phyloP scores from a whole-genome alignment of 2,888 invertebrate species.

The Diploptera punctata region DNA sequence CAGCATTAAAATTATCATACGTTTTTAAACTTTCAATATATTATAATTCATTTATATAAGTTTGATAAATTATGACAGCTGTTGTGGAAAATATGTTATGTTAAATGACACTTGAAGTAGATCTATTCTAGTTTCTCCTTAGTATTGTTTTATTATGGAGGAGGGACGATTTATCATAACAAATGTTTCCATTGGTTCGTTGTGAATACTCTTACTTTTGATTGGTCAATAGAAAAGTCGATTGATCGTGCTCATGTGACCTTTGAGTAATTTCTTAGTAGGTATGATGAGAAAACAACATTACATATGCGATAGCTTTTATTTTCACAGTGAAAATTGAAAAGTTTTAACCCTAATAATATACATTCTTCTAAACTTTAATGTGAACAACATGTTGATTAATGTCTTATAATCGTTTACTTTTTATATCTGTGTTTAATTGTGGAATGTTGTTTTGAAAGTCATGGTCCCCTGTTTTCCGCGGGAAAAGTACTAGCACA shows the following conservation, averaged over 20 bases:
- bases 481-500: conserved; percentile 42
- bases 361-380: not conserved
- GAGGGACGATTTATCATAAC: conserved; percentile 43
- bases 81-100: not conserved
- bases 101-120: not conserved
- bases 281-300: conserved; percentile 12
- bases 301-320: conserved; percentile 15
- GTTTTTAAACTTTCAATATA: not conserved
- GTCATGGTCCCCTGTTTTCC: conserved; percentile 43
- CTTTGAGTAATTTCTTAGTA: conserved; percentile 43
- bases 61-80: not conserved
- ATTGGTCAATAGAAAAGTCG: conserved; percentile 42
- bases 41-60: not conserved
- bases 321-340: conserved; percentile 12
- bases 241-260: conserved; percentile 46
- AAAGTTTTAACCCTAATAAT: not conserved
- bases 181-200: conserved; percentile 42
- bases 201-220: conserved; percentile 22
- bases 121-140: conserved; percentile 31
- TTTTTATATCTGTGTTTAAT: not conserved
- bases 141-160: conserved; percentile 35
- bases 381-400: not conserved
- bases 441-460: conserved; percentile 32
- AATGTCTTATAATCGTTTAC: not conserved
- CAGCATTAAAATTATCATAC: not conserved